These are phyloP conservation scores for Andrena trimmerana DNA, from an alignment of 2,888 invertebrate genomes.

Conservation along the genomic window DNA sequence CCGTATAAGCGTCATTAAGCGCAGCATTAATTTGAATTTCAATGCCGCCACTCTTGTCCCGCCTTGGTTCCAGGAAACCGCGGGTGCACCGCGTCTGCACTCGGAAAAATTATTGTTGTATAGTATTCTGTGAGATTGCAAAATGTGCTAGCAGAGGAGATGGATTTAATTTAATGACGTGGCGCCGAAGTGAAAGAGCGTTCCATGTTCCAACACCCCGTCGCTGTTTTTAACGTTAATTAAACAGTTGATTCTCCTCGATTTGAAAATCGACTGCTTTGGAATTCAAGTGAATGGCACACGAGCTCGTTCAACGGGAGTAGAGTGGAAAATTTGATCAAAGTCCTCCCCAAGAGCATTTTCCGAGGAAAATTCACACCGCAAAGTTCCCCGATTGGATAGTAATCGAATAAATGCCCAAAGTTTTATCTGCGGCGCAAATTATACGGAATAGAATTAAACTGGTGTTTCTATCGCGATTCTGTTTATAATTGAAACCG, in stretches of 20 bases:
- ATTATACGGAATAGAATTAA: constrained; percentile 24
- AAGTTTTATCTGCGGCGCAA: constrained; percentile 28
- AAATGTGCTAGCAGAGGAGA: no score
- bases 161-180: no score
- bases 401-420: constrained; percentile 25
- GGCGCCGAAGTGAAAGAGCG: no score
- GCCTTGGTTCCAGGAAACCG: neutral
- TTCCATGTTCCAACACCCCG: no score
- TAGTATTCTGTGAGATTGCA: no score
- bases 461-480: neutral
- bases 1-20: constrained; percentile 66
- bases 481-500: constrained; percentile 46
- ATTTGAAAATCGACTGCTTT: constrained; percentile 4
- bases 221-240: no score
- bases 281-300: constrained; percentile 8
- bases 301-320: neutral
- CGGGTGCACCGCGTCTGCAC: neutral
- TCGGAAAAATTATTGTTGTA: neutral
- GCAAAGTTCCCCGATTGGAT: constrained; percentile 18
- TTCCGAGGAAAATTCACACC: constrained; percentile 29
- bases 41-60: constrained; percentile 55
- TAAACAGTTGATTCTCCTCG: neutral
- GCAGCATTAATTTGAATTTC: constrained; percentile 66
- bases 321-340: constrained; percentile 44
- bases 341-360: constrained; percentile 22